Evolutionary conservation across 1,140 invertebrate genomes (phyloP).

Genomic region (Propsilocerus akamusi): DNA sequence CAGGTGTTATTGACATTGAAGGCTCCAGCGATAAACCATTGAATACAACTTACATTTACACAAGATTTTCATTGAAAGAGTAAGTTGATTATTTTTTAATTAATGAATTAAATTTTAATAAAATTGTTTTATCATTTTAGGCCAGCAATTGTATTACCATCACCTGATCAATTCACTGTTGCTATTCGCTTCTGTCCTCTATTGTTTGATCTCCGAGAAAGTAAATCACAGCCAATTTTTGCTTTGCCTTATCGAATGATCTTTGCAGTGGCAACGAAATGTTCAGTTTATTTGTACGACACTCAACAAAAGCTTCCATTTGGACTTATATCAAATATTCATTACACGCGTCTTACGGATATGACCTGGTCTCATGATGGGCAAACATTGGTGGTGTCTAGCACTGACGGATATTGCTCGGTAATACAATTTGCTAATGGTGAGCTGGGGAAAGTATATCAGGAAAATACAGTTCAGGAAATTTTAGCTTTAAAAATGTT

Average conservation of each 20-base stretch:
- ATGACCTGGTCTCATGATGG: constrained; percentile 83
- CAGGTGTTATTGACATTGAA: constrained; percentile 50
- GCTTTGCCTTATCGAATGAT: constrained; percentile 66
- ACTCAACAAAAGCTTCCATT: constrained; percentile 77
- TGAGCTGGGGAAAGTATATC: constrained; percentile 63
- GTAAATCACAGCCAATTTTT: constrained; percentile 33
- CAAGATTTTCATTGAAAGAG: constrained; percentile 50
- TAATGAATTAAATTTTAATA: constrained; percentile 6
- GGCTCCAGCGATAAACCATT: constrained; percentile 32
- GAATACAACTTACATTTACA: constrained; percentile 67
- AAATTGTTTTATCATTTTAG: constrained; percentile 28
- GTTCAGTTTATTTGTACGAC: constrained; percentile 75
- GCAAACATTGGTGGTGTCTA: constrained; percentile 60
- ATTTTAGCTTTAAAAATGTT: constrained; percentile 7
- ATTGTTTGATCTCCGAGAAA: constrained; percentile 42
- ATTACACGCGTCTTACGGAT: constrained; percentile 86
- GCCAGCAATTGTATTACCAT: constrained; percentile 64
- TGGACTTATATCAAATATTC: constrained; percentile 74
- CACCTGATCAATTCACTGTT: constrained; percentile 55
- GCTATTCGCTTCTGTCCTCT: constrained; percentile 66
- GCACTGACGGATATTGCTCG: constrained; percentile 91
- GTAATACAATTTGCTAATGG: constrained; percentile 62
- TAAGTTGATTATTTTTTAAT: constrained; percentile 25
- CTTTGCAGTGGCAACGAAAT: constrained; percentile 77
- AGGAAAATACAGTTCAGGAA: constrained; percentile 12